Evolutionary conservation across 2,888 invertebrate genomes (phyloP), one percentile per base, ranked within the genome.

Genomic region (Ophion slaviceki): DNA sequence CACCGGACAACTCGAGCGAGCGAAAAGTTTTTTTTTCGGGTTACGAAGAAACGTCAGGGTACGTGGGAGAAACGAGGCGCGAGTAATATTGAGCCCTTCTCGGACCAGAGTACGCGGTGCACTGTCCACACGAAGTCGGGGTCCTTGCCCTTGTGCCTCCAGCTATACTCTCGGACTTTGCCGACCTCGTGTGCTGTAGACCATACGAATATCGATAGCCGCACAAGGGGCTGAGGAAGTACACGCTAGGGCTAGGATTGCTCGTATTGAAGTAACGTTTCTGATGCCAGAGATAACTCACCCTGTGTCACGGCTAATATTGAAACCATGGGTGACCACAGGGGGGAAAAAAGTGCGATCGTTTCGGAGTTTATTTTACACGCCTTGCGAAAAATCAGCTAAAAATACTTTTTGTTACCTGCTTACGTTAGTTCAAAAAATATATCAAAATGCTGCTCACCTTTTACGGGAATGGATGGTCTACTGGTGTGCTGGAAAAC

Each of bases 381-480:
- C 67, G 40, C 1, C 40, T 40, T 40, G 40, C 53, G 10, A 47
- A 47, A 47, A 47, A 47, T 47, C 14, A 14, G 10, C 11, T 0
- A 47, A 47, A 47, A 0, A 47, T 17, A 5, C 17, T 53, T 53
- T 4, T 53, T 53, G 14, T 17, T 5, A 17, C 53, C 14, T 17
- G 14, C 2, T 11, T 11, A 11, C 47, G 11, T 47, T 0, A 11
- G 0, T 47, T 2, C 8, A 47, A 24, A 32, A 40, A 24, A 67
- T 67, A 70, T 7, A 53, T 47, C 24, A 47, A 24, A 66, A 57
- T n/a, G 3, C 53, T 8, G 53, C 91, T 90, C 89, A 93, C 94
- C 93, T 93, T 94, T 94, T 57, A 94, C 94, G 82, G 94, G 94
- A 82, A 93, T 93, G 74, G 94, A 93, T 80, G 92, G 92, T 90